A percentile compares a stretch with the other conserved stretches of the same genome.
Conservation (phyloP, 2,888 invertebrate species). For the Podotricha telesiphe region DNA sequence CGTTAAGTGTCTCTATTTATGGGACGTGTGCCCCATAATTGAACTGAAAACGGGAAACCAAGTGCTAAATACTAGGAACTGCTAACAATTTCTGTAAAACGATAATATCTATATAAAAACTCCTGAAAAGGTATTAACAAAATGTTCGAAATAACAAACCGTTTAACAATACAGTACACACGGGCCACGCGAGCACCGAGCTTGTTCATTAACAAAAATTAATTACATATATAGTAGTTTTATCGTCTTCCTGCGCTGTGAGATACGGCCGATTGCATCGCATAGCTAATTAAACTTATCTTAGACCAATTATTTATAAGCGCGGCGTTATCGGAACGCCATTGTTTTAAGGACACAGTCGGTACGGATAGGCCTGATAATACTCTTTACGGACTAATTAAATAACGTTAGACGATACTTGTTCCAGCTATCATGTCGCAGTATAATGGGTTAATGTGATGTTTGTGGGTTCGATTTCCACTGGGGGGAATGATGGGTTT, state of each 20-base stretch:
- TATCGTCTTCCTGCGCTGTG: conserved; percentile 63
- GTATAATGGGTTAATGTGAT: background rate
- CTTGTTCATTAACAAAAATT: conserved; percentile 54
- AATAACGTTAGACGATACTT: conserved; percentile 8
- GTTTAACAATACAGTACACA: conserved; percentile 36
- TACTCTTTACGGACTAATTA: conserved; percentile 27
- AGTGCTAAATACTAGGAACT: too few relatives aligned
- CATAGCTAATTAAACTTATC: conserved; percentile 75
- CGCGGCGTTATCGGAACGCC: conserved; percentile 65
- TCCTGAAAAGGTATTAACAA: too few relatives aligned
- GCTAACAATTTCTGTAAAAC: too few relatives aligned
- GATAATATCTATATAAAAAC: too few relatives aligned
- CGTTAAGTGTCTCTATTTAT: too few relatives aligned
- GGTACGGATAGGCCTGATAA: conserved; percentile 29
- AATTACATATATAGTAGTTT: conserved; percentile 40
- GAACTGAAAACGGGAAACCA: too few relatives aligned
- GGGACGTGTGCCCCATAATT: too few relatives aligned
- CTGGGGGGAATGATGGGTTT: background rate
- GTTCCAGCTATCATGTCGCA: background rate
- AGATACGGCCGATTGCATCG: conserved; percentile 74
- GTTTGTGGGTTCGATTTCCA: background rate
- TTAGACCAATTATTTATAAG: conserved; percentile 80
- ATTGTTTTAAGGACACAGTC: conserved; percentile 65
- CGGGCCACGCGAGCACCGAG: conserved; percentile 47
- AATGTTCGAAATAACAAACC: too few relatives aligned